Percentiles rank a stretch among this genome's conserved stretches.
These are phyloP conservation scores for Sciurus vulgaris DNA, from an alignment of 2,797 vertebrate species.

Conservation along the genomic window DNA sequence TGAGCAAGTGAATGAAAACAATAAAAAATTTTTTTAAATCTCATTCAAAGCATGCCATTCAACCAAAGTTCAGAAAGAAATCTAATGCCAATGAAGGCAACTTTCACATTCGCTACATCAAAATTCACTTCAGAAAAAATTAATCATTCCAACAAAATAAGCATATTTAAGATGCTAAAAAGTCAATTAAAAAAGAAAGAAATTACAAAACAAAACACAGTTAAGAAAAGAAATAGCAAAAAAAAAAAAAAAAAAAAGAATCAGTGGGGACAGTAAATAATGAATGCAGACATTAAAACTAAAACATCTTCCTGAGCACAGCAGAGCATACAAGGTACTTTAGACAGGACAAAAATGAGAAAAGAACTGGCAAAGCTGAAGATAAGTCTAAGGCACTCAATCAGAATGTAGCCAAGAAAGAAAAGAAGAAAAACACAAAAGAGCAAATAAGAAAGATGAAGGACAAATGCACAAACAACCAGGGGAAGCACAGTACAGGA, in stretches of 20 bases:
- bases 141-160: constrained; percentile 33
- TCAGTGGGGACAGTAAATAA: constrained; percentile 1
- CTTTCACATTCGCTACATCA: constrained; percentile 22
- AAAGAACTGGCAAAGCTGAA: neutral
- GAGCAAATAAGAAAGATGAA: constrained; percentile 42
- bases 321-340: neutral
- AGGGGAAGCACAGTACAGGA: neutral
- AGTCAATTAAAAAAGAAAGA: constrained; percentile 36
- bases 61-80: constrained; percentile 57
- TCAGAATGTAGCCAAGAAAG: neutral
- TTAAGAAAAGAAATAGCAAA: constrained; percentile 23
- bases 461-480: neutral
- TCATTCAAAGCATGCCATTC: constrained; percentile 43
- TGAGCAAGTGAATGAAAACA: neutral
- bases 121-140: constrained; percentile 55
- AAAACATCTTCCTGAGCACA: neutral
- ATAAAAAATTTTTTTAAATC: neutral
- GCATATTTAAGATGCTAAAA: neutral
- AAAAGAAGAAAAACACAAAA: constrained; percentile 1
- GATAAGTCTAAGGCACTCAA: constrained; percentile 12
- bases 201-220: constrained; percentile 34
- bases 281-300: neutral
- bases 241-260: constrained; percentile 55
- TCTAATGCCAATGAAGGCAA: constrained; percentile 44
- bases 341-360: neutral